Evolutionary conservation across 2,888 invertebrate species (phyloP), one percentile per base, ranked within the genome.

Genomic region (Sphaerophoria rueppellii): DNA sequence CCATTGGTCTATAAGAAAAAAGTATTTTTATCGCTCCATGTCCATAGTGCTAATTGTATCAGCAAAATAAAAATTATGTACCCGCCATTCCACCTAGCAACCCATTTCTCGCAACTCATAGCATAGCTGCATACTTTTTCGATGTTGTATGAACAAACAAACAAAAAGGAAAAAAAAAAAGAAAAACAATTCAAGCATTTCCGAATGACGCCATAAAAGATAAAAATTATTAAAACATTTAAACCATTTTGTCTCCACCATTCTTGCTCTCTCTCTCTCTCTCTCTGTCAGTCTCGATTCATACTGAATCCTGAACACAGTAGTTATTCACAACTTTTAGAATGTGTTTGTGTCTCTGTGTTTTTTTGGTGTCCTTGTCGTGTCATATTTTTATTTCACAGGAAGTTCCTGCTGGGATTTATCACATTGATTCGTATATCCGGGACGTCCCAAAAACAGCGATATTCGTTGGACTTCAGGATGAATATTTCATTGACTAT

Each of bases 361-460:
- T 79, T 82, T 61, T 82, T 82, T 57, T 77, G 86, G 87, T 89
- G 87, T 88, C 85, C 88, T 87, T 88, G 78, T 88, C 86, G 89
- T 85, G 85, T 86, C 87, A 86, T 83, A 81, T 87, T 87, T 73
- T 88, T 88, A 89, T 90, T 88, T 87, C 89, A 88, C 91, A 91
- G 91, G 90, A 90, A 82, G 88, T 89, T 88, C 91, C 91, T 86
- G 89, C 89, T 87, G 90, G 90, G 87, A 88, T 90, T 88, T 91
- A 89, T 90, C 90, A 91, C 88, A 91, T 91, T 88, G 91, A 91
- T 87, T 89, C 90, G 77, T 91, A 90, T 87, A 88, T 91, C 52
- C 87, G 90, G 88, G 90, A 89, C 61, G 90, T 90, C 75, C 91
- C 91, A 12, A 91, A 91, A 88, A 89, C 90, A 76, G 91, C 91